Evolutionary conservation across 2,113 vertebrate species (phyloP).

Genomic region (Cyphomyrus plagiostoma): DNA sequence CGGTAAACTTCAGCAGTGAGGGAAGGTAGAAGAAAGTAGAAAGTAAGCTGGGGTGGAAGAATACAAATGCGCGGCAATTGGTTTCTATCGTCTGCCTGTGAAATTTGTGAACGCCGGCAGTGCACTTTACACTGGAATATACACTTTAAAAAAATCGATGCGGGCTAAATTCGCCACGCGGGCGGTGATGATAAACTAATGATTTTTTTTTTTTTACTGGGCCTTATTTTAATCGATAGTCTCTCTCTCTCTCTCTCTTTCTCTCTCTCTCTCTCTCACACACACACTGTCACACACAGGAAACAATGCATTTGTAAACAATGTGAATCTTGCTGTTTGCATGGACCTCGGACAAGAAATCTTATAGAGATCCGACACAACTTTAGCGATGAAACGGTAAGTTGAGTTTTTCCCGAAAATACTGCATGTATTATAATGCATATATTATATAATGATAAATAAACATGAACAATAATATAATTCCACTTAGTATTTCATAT

Average conservation of each 20-base stretch:
- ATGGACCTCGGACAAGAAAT: not conserved
- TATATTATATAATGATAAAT: not conserved
- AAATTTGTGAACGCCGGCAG: too few relatives aligned
- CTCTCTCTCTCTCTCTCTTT: not conserved
- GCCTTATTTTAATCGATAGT: not conserved
- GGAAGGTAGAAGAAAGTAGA: too few relatives aligned
- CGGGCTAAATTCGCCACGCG: too few relatives aligned
- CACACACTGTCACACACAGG: not conserved
- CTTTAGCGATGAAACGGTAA: conserved; percentile 20
- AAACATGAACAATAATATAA: not conserved
- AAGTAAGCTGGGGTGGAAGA: too few relatives aligned
- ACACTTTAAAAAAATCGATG: too few relatives aligned
- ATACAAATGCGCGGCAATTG: too few relatives aligned
- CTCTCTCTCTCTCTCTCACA: not conserved
- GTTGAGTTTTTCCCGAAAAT: not conserved
- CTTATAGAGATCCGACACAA: not conserved
- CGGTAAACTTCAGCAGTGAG: too few relatives aligned
- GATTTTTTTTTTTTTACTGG: too few relatives aligned
- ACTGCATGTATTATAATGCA: not conserved
- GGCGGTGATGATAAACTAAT: too few relatives aligned
- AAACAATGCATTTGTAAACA: conserved; percentile 24
- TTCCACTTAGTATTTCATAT: not conserved
- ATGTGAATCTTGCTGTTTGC: conserved; percentile 4
- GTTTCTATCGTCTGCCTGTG: too few relatives aligned
- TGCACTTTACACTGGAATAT: too few relatives aligned